A percentile compares a stretch with the other conserved stretches of the same genome.
Evolutionary conservation across 1,140 invertebrate species (phyloP).

Genomic region (Caenorhabditis elegans): DNA sequence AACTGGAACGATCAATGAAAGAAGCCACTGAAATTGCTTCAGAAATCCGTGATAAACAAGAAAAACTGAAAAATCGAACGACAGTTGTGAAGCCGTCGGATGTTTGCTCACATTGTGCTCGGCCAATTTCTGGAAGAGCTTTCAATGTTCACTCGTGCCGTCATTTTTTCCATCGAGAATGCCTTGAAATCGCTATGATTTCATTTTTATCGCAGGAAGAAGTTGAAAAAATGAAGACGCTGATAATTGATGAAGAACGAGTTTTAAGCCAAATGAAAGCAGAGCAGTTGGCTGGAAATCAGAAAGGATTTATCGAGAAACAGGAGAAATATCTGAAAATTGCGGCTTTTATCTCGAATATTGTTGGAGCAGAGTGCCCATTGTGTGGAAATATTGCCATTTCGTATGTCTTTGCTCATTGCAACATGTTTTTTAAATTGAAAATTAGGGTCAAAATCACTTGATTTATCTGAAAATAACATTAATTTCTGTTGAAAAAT

Average conservation of each 20-base stretch:
- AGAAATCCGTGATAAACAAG: constrained; percentile 81
- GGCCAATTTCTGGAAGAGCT: constrained; percentile 78
- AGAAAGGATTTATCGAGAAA: background rate
- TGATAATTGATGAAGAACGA: background rate
- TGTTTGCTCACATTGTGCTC: constrained; percentile 79
- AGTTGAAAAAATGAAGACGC: background rate
- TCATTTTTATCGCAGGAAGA: constrained; percentile 31
- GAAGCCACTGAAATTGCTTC: constrained; percentile 85
- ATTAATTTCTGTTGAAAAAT: too few relatives aligned
- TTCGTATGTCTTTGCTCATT: too few relatives aligned
- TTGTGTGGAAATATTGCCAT: constrained; percentile 36
- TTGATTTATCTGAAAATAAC: too few relatives aligned
- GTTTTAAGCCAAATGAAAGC: constrained; percentile 6
- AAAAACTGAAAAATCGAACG: constrained; percentile 68
- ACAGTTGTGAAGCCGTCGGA: constrained; percentile 77
- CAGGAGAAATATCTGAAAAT: constrained; percentile 12
- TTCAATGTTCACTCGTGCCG: constrained; percentile 93
- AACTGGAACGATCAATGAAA: constrained; percentile 86
- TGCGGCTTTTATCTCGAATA: background rate
- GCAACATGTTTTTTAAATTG: too few relatives aligned
- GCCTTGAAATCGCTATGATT: constrained; percentile 74
- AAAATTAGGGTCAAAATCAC: too few relatives aligned
- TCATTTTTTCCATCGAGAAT: constrained; percentile 91
- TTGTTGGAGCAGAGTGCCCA: constrained; percentile 33
- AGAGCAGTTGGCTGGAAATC: background rate